Base-by-base conservation (phyloP, 2,797 vertebrate genomes). In the Selene dorsalis region DNA sequence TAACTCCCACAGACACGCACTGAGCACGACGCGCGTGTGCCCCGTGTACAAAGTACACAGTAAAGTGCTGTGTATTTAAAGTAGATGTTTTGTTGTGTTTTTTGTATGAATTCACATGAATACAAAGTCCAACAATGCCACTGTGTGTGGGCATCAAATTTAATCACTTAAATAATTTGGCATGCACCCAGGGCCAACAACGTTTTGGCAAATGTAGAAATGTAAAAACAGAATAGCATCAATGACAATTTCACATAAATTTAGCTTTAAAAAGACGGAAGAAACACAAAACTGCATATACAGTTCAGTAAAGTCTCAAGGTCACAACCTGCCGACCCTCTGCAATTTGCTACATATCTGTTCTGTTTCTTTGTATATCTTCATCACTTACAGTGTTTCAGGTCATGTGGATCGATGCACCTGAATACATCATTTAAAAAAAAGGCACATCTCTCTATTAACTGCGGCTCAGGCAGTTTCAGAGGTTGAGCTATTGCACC, bases 401-500 rank as follows among this genome's bases (percentile, higher is more conserved):
- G 35, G 8, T 38, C 1, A 66, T 10, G n/a, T 30, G 7, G 30
- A 58, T 73, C 3, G 50, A 32, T 52, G 56, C 24, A 26, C 61
- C 0, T 65, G 43, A 52, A 80, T 4, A 63, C 26, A 47, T 53
- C 12, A 79, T 77, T 48, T 3, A 4, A 41, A 41, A 7, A 50
- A 71, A 32, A n/a, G 79, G 30, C 6, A 45, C 0, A 38, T n/a
- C n/a, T 75, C 43, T 53, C 60, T 9, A 8, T 4, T 22, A 62
- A 1, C 7, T 30, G 24, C 57, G 71, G 56, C 10, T 48, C 2
- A 28, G 22, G 8, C 14, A 14, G 61, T 35, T 76, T 85, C 60
- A 85, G 64, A 75, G 63, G 79, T 63, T 80, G 56, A 84, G 71
- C 67, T 60, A 69, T 75, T 60, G 84, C 86, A 39, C 87, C 90